Percentiles rank a stretch among this genome's conserved stretches.
These are phyloP conservation scores for Cantharis rustica DNA, from an alignment of 2,888 invertebrate species.

Conservation along the genomic window DNA sequence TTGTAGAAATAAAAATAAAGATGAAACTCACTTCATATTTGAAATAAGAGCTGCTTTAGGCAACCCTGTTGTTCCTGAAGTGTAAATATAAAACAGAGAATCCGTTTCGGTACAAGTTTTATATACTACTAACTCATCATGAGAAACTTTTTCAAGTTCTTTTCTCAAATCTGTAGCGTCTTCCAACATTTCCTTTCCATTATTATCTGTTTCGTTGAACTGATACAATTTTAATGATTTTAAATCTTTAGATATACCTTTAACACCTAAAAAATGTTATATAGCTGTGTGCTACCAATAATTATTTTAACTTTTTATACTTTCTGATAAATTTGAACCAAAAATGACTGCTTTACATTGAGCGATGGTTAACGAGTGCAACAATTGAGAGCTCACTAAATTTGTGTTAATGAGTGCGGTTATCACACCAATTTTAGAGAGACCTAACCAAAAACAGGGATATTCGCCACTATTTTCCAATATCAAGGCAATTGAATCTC, in stretches of 20 bases:
- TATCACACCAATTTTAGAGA: constrained; percentile 82
- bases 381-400: constrained; percentile 75
- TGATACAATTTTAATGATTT: constrained; percentile 47
- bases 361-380: constrained; percentile 84
- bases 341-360: constrained; percentile 81
- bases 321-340: constrained; percentile 61
- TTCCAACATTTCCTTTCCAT: not conserved
- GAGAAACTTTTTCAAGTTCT: not conserved
- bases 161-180: not conserved
- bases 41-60: constrained; percentile 96
- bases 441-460: constrained; percentile 87
- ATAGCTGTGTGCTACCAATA: not conserved
- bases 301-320: constrained; percentile 34
- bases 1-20: not conserved
- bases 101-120: not conserved
- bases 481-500: constrained; percentile 86
- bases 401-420: constrained; percentile 93
- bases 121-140: not conserved
- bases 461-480: constrained; percentile 90
- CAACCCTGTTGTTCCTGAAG: constrained; percentile 94
- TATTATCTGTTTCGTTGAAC: constrained; percentile 34
- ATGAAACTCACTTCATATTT: constrained; percentile 68
- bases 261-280: not conserved
- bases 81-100: constrained; percentile 83
- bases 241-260: not conserved